phyloP scores from a whole-genome alignment of 2,113 vertebrate species.

The Mus musculus region GRCm39 chr9:63878501-63879000 shows the following conservation, averaged over 20 bases:
- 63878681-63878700: background rate
- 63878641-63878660: background rate
- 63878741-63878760: no score
- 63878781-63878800: no score
- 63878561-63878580: constrained; percentile 34
- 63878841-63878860: no score
- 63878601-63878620: background rate
- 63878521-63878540: background rate
- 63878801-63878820: no score
- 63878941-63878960: background rate
- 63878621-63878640: background rate
- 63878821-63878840: no score
- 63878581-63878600: background rate
- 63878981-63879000: background rate
- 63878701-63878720: no score
- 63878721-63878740: no score
- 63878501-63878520: constrained; percentile 37
- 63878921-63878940: background rate
- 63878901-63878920: background rate
- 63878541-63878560: background rate
- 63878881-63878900: background rate
- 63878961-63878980: background rate
- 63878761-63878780: no score
- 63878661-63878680: rapidly evolving
- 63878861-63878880: no score